phyloP scores from a whole-genome alignment of 2,113 vertebrate species.

The Saguinus imperator region DNA sequence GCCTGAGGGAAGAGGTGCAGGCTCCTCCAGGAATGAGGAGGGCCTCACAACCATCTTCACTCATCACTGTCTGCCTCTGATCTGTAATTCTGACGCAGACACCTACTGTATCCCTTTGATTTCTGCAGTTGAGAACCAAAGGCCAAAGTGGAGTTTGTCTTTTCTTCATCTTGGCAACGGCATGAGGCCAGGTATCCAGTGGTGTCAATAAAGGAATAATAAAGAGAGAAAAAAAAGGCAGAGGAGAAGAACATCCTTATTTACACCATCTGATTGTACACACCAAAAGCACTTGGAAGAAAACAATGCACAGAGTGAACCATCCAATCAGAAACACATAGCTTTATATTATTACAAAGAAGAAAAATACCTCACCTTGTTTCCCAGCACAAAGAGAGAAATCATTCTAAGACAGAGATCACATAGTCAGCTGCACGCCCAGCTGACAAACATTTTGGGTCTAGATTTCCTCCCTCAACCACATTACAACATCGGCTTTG shows the following conservation, averaged over 20 bases:
- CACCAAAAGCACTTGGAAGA: neutral
- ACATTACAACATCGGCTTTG: constrained; percentile 72
- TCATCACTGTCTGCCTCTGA: neutral
- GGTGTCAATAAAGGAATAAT: neutral
- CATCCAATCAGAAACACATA: neutral
- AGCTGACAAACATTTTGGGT: neutral
- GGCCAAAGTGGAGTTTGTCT: neutral
- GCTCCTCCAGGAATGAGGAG: neutral
- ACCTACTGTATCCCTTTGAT: neutral
- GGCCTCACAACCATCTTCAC: neutral
- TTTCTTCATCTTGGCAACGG: neutral
- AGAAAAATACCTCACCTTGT: constrained; percentile 7
- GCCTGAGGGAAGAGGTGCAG: neutral
- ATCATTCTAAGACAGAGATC: neutral
- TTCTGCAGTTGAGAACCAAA: neutral
- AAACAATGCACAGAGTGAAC: neutral
- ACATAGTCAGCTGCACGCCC: neutral
- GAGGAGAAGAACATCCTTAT: neutral
- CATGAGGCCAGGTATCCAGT: neutral
- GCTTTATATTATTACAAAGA: neutral
- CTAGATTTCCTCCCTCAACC: constrained; percentile 39
- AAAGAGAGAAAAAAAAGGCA: neutral
- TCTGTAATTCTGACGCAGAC: neutral
- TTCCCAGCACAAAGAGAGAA: neutral
- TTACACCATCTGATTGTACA: neutral